Percentiles rank a stretch among this genome's conserved stretches.
Conservation (phyloP, 2,113 vertebrate genomes). For the Pyrgilauda ruficollis region DNA sequence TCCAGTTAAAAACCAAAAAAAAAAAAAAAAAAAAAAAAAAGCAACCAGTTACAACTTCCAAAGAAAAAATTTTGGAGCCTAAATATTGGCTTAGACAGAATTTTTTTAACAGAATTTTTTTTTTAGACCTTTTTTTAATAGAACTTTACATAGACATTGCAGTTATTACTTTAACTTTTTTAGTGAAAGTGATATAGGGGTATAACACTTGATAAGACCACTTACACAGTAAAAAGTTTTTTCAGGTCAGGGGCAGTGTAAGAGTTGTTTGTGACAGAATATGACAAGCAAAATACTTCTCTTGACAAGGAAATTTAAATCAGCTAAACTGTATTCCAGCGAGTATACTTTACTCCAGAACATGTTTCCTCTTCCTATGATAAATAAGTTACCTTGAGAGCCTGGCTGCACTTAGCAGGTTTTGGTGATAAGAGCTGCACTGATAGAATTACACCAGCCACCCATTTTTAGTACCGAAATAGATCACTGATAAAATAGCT, state of each 20-base stretch:
- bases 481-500: constrained; percentile 6
- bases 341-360: neutral
- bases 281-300: neutral
- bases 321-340: neutral
- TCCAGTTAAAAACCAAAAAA: neutral
- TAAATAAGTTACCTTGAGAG: constrained; percentile 35
- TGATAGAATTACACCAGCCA: constrained; percentile 25
- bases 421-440: constrained; percentile 23
- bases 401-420: neutral
- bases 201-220: neutral
- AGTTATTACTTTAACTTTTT: neutral
- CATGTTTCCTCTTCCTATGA: neutral
- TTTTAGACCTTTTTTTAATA: neutral
- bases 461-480: neutral
- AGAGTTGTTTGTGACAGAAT: neutral
- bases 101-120: neutral
- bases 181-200: accelerated
- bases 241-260: neutral
- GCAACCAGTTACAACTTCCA: neutral
- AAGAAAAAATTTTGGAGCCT: neutral
- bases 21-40: neutral
- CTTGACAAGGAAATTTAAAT: neutral
- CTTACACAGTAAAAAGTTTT: neutral
- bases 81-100: neutral
- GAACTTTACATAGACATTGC: neutral